A percentile compares a stretch with the other conserved stretches of the same genome.
phyloP scores from a whole-genome alignment of 2,888 invertebrate genomes.

The Lissocephala sabroskyi region DNA sequence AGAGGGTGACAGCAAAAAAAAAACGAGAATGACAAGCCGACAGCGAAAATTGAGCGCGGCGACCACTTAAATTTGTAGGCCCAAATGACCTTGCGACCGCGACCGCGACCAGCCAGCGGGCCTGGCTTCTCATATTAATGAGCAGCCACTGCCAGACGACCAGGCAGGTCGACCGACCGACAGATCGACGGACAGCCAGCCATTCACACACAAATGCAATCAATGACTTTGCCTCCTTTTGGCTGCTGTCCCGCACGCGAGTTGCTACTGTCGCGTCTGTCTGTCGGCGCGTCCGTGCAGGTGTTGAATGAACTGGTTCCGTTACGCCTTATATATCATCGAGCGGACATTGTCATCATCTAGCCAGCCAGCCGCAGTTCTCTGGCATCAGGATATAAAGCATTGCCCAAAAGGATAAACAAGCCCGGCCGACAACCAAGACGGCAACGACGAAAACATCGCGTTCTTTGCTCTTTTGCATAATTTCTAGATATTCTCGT shows the following conservation, averaged over 20 bases:
- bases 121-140: conserved; percentile 45
- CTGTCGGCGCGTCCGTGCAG: conserved; percentile 37
- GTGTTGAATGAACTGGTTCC: conserved; percentile 58
- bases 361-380: neutral
- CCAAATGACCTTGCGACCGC: conserved; percentile 38
- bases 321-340: conserved; percentile 46
- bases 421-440: no score
- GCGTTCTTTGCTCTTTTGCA: no score
- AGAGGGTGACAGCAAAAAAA: no score
- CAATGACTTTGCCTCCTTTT: conserved; percentile 34
- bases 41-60: conserved; percentile 23
- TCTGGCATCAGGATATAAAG: conserved; percentile 1
- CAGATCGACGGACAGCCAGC: conserved; percentile 13
- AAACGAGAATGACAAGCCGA: conserved; percentile 1
- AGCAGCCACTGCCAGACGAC: conserved; percentile 39
- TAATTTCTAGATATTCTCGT: no score
- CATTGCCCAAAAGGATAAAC: neutral
- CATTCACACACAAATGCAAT: conserved; percentile 30
- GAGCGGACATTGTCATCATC: conserved; percentile 9
- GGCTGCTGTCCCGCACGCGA: conserved; percentile 35
- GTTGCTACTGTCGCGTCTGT: conserved; percentile 26
- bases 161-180: no score
- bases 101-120: neutral
- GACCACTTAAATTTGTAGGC: conserved; percentile 38
- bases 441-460: no score